Evolutionary conservation across 2,797 vertebrate genomes (phyloP).

Genomic region (Australoheros facetus): DNA sequence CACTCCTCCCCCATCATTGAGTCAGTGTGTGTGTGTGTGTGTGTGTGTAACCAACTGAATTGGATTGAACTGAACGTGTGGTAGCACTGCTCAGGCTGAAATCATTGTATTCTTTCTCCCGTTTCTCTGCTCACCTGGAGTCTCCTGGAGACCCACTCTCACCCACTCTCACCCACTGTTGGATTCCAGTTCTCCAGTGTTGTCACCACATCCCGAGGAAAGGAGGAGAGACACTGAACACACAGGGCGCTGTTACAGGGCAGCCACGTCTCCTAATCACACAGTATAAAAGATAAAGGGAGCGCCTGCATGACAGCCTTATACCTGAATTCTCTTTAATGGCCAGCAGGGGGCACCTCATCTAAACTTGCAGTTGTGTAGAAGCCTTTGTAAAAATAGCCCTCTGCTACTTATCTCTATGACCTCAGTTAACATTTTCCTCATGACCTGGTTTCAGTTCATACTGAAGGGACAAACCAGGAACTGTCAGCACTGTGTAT

Average conservation of each 20-base stretch:
- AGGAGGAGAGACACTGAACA: accelerated
- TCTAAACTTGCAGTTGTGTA: not conserved
- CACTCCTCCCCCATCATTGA: not conserved
- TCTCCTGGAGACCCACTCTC: not conserved
- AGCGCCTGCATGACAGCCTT: not conserved
- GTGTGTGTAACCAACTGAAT: too few species aligned
- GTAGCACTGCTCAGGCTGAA: not conserved
- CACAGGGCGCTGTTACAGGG: too few species aligned
- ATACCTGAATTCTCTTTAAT: not conserved
- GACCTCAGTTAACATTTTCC: too few species aligned
- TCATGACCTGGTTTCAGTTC: not conserved
- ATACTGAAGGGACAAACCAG: not conserved
- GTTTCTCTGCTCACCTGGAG: not conserved
- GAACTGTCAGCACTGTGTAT: too few species aligned
- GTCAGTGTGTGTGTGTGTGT: not conserved
- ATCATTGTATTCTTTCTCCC: not conserved
- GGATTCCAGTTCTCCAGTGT: not conserved
- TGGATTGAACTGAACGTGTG: too few species aligned
- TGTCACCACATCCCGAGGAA: not conserved
- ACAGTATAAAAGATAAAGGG: accelerated
- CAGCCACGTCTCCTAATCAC: not conserved
- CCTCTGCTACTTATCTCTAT: not conserved
- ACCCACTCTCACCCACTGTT: not conserved
- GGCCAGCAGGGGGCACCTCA: accelerated
- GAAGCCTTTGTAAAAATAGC: accelerated